Evolutionary conservation across 2,888 invertebrate genomes (phyloP).

Genomic region (Invenusta paracnida): DNA sequence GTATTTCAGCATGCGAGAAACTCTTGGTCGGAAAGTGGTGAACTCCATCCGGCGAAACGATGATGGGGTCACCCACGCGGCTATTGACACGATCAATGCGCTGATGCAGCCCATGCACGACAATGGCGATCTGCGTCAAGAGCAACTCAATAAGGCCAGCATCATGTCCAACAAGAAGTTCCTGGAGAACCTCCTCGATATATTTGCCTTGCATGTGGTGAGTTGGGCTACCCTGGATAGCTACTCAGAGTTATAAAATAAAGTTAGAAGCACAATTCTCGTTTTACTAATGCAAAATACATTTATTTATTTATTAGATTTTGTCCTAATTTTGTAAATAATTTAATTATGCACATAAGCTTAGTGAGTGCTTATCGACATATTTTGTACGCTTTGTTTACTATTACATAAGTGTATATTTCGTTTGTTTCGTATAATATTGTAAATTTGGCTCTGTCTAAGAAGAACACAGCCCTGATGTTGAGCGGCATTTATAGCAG

Average conservation of each 20-base stretch:
- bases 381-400: no score
- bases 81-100: slow-evolving; percentile 91
- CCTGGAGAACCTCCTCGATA: slow-evolving; percentile 82
- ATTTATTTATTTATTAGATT: no score
- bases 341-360: no score
- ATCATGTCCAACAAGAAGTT: slow-evolving; percentile 83
- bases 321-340: no score
- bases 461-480: no score
- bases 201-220: slow-evolving; percentile 91
- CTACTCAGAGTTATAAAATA: neutral
- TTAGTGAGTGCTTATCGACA: no score
- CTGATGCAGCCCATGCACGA: slow-evolving; percentile 89
- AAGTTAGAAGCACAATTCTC: neutral
- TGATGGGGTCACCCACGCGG: slow-evolving; percentile 85
- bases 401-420: no score
- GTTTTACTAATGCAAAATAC: neutral
- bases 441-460: no score
- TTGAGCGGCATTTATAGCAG: no score
- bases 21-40: slow-evolving; percentile 85
- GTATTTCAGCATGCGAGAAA: slow-evolving; percentile 86
- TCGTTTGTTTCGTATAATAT: no score
- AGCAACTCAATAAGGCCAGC: slow-evolving; percentile 93
- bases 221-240: slow-evolving; percentile 56
- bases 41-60: slow-evolving; percentile 79
- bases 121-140: slow-evolving; percentile 90